A percentile compares a stretch with the other conserved stretches of the same genome.
phyloP scores from a whole-genome alignment of 2,888 invertebrate species.

The Monoplex corrugatus region DNA sequence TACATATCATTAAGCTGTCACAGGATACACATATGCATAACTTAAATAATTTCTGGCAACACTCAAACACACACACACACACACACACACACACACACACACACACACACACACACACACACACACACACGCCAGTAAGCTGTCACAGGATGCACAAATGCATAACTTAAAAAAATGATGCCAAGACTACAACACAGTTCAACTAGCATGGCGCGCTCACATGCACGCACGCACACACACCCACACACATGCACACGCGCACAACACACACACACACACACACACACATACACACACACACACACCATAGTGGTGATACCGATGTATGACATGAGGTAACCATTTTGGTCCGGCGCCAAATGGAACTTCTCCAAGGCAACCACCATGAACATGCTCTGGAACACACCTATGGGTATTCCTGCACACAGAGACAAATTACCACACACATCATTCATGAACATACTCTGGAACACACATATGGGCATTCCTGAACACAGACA shows the following conservation, averaged over 20 bases:
- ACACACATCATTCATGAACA: conserved; percentile 74
- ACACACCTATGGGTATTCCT: conserved; percentile 78
- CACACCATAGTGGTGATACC: conserved; percentile 76
- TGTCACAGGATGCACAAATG: not conserved
- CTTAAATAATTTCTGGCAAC: not conserved
- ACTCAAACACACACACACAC: no score
- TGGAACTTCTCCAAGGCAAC: conserved; percentile 76
- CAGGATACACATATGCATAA: no score
- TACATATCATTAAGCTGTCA: not conserved
- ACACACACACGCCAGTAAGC: not conserved
- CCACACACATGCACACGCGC: not conserved
- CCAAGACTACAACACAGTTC: no score
- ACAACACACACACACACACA: not conserved
- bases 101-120: no score
- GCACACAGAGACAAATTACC: conserved; percentile 35
- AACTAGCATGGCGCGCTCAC: no score
- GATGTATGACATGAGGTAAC: conserved; percentile 77
- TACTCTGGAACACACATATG: conserved; percentile 77
- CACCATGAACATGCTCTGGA: conserved; percentile 78
- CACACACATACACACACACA: not conserved
- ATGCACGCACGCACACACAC: not conserved
- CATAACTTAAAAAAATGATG: no score
- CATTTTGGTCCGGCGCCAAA: conserved; percentile 77
- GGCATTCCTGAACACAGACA: conserved; percentile 73
- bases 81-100: no score